These are phyloP conservation scores for Andrena cerasifolii DNA, from an alignment of 1,140 invertebrate genomes.

Conservation along the genomic window DNA sequence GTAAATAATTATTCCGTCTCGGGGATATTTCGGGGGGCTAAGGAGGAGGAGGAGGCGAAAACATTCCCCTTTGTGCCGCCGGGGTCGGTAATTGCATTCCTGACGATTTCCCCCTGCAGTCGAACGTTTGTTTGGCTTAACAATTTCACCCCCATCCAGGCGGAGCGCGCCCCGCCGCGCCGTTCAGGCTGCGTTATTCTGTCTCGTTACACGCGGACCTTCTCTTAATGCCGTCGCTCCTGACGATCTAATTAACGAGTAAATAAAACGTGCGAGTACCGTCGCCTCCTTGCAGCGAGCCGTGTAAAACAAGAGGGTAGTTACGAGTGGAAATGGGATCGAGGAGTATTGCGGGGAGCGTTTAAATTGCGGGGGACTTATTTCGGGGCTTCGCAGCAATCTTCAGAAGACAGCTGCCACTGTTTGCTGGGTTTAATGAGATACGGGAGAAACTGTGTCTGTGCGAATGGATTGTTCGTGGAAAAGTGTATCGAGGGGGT, in stretches of 20 bases:
- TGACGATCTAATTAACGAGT: conserved; percentile 42
- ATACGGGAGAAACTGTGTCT: not conserved
- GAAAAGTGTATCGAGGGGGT: not conserved
- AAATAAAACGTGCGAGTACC: conserved; percentile 26
- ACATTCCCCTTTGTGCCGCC: not conserved
- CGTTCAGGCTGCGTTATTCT: conserved; percentile 19
- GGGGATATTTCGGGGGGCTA: conserved; percentile 16
- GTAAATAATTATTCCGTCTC: conserved; percentile 39
- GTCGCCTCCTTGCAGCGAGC: not conserved
- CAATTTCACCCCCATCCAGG: conserved; percentile 2
- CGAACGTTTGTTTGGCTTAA: conserved; percentile 34
- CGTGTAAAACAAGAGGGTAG: conserved; percentile 43
- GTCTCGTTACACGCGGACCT: conserved; percentile 21
- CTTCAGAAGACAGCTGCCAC: not conserved
- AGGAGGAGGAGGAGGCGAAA: no score
- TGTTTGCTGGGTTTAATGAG: not conserved
- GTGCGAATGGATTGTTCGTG: not conserved
- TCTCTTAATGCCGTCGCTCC: conserved; percentile 1
- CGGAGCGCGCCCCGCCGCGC: not conserved
- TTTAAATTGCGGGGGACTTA: conserved; percentile 22
- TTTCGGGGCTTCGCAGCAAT: conserved; percentile 6
- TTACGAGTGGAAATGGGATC: conserved; percentile 20
- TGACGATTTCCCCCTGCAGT: conserved; percentile 18
- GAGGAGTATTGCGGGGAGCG: conserved; percentile 3
- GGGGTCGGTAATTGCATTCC: conserved; percentile 14